Conservation (phyloP, 1,140 invertebrate genomes). For the Drosophila tsacasi region DNA sequence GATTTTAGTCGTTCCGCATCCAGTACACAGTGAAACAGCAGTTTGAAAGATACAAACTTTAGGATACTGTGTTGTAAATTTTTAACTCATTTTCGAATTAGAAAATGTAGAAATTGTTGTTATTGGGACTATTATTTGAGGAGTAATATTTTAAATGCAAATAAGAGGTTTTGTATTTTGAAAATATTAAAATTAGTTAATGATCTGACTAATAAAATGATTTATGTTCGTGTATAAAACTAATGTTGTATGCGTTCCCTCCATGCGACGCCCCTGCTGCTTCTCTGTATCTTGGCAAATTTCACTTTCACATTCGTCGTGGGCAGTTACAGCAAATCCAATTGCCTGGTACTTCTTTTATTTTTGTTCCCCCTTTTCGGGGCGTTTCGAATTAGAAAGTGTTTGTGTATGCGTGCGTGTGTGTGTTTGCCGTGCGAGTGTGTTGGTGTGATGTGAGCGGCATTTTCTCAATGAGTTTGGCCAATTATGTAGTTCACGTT, state of each 20-base stretch:
- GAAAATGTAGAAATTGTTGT: background rate
- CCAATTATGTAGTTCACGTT: slow-evolving; percentile 53
- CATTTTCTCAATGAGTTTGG: slow-evolving; percentile 41
- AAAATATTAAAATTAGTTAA: background rate
- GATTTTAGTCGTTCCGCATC: slow-evolving; percentile 29
- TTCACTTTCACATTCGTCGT: slow-evolving; percentile 79
- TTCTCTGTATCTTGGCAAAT: slow-evolving; percentile 47
- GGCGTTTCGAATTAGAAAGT: slow-evolving; percentile 72
- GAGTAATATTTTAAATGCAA: no score
- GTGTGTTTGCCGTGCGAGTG: no score
- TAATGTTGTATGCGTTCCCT: background rate
- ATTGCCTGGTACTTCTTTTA: slow-evolving; percentile 65
- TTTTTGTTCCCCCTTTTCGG: slow-evolving; percentile 36
- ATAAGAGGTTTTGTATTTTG: background rate
- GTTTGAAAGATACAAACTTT: background rate
- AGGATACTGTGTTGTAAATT: background rate
- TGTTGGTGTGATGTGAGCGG: slow-evolving; percentile 35
- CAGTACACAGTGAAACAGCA: slow-evolving; percentile 14
- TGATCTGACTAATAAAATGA: background rate
- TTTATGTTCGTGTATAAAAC: background rate
- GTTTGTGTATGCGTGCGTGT: slow-evolving; percentile 26
- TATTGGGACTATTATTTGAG: no score
- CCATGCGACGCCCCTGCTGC: slow-evolving; percentile 7
- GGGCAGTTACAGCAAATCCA: slow-evolving; percentile 66
- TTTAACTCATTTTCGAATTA: background rate